Conservation (phyloP, 2,113 vertebrate species). For the Macquaria australasica region DNA sequence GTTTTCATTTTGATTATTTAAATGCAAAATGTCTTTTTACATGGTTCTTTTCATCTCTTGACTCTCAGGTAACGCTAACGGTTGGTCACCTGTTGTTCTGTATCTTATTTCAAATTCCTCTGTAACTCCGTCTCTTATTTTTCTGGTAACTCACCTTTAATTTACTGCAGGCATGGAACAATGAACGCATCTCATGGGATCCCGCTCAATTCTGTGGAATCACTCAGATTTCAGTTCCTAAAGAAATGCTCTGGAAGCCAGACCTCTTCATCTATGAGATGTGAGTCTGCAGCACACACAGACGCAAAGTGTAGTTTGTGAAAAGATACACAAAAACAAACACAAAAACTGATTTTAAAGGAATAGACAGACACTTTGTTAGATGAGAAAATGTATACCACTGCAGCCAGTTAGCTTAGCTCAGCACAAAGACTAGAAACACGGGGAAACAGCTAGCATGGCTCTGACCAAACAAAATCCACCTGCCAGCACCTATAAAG, state of each 20-base stretch:
- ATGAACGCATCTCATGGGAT: conserved; percentile 77
- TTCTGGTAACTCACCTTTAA: not conserved
- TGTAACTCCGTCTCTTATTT: not conserved
- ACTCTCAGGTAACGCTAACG: not conserved
- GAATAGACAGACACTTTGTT: not conserved
- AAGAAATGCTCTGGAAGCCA: conserved; percentile 72
- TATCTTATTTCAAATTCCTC: not conserved
- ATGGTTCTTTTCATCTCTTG: not conserved
- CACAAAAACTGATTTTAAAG: not conserved
- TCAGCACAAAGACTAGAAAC: not conserved
- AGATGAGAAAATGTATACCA: not conserved
- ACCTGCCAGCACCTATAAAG: too few relatives aligned
- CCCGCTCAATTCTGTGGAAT: conserved; percentile 79
- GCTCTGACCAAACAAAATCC: too few relatives aligned
- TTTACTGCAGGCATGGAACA: conserved; percentile 67
- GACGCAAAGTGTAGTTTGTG: not conserved
- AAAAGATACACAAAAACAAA: not conserved
- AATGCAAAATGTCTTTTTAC: not conserved
- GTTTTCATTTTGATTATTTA: not conserved
- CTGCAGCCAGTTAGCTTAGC: too few relatives aligned
- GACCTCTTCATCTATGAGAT: conserved; percentile 76
- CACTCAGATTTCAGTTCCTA: conserved; percentile 63
- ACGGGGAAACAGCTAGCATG: not conserved
- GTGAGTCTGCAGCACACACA: conserved; percentile 54
- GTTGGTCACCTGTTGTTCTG: not conserved